These are phyloP conservation scores for Aradus depressus DNA, from an alignment of 2,888 invertebrate species.

Conservation along the genomic window DNA sequence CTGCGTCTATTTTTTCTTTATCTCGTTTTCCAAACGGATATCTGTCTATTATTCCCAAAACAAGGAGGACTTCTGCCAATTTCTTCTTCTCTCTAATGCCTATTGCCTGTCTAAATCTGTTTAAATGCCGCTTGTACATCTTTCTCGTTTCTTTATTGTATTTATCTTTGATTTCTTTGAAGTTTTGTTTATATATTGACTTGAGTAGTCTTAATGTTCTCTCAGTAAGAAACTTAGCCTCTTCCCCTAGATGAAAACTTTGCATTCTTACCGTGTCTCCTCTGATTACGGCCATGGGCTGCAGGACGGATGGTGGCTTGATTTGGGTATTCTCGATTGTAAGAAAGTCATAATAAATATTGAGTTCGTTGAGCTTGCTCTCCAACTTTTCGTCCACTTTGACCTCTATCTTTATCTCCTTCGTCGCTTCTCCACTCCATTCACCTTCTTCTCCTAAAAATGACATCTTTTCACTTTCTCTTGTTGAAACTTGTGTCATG, in stretches of 20 bases:
- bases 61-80: slow-evolving; percentile 4
- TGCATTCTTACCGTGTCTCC: neutral
- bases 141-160: neutral
- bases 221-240: neutral
- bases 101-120: neutral
- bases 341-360: neutral
- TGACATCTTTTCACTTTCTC: neutral
- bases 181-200: neutral
- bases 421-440: no score
- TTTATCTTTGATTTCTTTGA: neutral
- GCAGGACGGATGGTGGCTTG: no score
- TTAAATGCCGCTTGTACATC: slow-evolving; percentile 1
- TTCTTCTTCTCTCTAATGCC: slow-evolving; percentile 9
- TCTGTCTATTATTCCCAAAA: slow-evolving; percentile 5
- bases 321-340: neutral
- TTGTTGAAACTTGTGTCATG: no score
- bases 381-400: no score
- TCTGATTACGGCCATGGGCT: neutral
- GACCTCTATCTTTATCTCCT: no score
- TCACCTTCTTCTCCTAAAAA: neutral
- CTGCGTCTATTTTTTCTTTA: no score
- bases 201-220: slow-evolving; percentile 5
- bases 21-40: slow-evolving; percentile 20
- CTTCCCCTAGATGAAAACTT: slow-evolving; percentile 1
- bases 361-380: slow-evolving; percentile 5